These are phyloP conservation scores for Carassius carassius DNA, from an alignment of 2,113 vertebrate species.

Conservation along the genomic window DNA sequence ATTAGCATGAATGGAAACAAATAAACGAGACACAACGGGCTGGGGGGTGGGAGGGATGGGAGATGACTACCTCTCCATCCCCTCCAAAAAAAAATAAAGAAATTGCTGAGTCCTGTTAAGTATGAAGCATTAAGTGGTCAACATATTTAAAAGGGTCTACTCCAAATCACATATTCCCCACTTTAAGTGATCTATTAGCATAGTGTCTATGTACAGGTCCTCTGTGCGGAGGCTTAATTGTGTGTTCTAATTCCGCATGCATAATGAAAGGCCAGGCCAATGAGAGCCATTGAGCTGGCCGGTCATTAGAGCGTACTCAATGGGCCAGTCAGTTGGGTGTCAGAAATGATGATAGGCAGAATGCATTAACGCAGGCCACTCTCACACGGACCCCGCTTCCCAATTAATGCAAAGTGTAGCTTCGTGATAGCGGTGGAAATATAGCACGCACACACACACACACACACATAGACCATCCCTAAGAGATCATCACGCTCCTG, in stretches of 20 bases:
- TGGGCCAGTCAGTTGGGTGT: conserved; percentile 63
- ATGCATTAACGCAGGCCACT: conserved; percentile 56
- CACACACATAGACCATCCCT: conserved; percentile 6
- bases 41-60: no score
- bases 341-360: conserved; percentile 63
- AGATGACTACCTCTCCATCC: conserved; percentile 82
- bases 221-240: conserved; percentile 59
- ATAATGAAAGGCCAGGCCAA: conserved; percentile 61
- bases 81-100: conserved; percentile 59
- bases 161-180: conserved; percentile 66
- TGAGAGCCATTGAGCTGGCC: conserved; percentile 58
- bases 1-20: conserved; percentile 67
- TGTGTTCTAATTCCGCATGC: conserved; percentile 64
- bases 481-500: conserved; percentile 30
- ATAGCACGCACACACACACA: conserved; percentile 4
- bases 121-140: conserved; percentile 65
- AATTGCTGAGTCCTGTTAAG: conserved; percentile 58
- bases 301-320: conserved; percentile 56
- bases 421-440: conserved; percentile 43
- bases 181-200: conserved; percentile 69
- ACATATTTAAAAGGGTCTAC: conserved; percentile 66
- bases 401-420: conserved; percentile 58
- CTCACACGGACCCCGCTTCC: conserved; percentile 45
- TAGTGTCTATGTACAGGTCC: conserved; percentile 67
- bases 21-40: conserved; percentile 61